Evolutionary conservation across 1,140 invertebrate genomes (phyloP).

Genomic region (Drosophila auraria): DNA sequence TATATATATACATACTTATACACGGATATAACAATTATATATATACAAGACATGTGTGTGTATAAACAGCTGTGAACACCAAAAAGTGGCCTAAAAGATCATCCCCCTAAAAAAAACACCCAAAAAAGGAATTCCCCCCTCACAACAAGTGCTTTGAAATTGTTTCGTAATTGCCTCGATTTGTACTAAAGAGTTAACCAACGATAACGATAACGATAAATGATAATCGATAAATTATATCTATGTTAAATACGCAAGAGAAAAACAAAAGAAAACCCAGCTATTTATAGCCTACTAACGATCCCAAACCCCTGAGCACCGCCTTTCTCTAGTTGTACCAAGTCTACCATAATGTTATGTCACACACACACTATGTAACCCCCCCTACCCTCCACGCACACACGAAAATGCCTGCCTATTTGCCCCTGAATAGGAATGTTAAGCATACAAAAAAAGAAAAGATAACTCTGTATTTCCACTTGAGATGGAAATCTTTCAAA

Average conservation of each 20-base stretch:
- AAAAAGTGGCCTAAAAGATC: slow-evolving; percentile 77
- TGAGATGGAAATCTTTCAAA: slow-evolving; percentile 18
- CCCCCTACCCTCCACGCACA: slow-evolving; percentile 3
- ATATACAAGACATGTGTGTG: slow-evolving; percentile 52
- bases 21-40: slow-evolving; percentile 50
- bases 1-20: slow-evolving; percentile 50
- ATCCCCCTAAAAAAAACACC: slow-evolving; percentile 22
- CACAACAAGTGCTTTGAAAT: slow-evolving; percentile 52
- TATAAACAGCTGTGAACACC: slow-evolving; percentile 79
- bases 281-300: slow-evolving; percentile 29
- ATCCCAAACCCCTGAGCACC: slow-evolving; percentile 30
- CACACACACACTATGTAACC: slow-evolving; percentile 17
- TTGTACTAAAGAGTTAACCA: slow-evolving; percentile 77
- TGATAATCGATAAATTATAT: slow-evolving; percentile 45
- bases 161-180: slow-evolving; percentile 67
- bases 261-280: background rate
- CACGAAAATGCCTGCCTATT: slow-evolving; percentile 44
- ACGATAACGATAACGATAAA: slow-evolving; percentile 50
- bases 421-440: slow-evolving; percentile 43
- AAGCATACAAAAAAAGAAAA: slow-evolving; percentile 25
- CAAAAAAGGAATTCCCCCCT: slow-evolving; percentile 21
- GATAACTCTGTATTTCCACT: slow-evolving; percentile 8
- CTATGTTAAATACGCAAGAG: slow-evolving; percentile 35
- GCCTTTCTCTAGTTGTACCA: slow-evolving; percentile 44
- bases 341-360: slow-evolving; percentile 49